Evolutionary conservation across 1,140 invertebrate species (phyloP).

Genomic region (Solenopsis invicta): DNA sequence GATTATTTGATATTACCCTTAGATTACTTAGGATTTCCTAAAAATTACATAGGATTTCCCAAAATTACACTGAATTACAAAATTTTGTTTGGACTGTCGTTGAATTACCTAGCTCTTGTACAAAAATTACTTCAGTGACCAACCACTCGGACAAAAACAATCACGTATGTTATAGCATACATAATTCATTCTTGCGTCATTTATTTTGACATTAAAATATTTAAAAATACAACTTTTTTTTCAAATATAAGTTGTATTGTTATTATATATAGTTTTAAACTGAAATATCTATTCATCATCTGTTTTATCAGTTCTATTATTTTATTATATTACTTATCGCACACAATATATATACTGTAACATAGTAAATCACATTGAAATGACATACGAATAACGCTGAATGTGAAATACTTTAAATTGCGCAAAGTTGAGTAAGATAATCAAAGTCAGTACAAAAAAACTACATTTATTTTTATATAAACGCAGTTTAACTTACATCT

Average conservation of each 20-base stretch:
- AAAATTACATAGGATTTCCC: too few relatives aligned
- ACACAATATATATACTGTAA: background rate
- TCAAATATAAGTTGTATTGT: background rate
- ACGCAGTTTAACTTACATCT: background rate
- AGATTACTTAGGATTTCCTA: too few relatives aligned
- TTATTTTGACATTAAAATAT: slow-evolving; percentile 8
- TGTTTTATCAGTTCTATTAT: too few relatives aligned
- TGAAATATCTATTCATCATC: background rate
- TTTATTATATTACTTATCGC: background rate
- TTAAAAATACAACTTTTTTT: slow-evolving; percentile 1
- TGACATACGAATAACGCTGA: too few relatives aligned
- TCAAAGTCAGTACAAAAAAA: background rate
- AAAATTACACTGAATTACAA: too few relatives aligned
- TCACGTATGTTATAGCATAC: background rate
- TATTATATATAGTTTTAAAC: background rate
- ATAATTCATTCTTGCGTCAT: background rate
- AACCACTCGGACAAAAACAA: too few relatives aligned
- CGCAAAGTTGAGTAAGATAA: background rate
- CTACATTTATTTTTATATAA: slow-evolving; percentile 8
- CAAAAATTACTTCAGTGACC: too few relatives aligned
- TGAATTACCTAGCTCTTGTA: too few relatives aligned
- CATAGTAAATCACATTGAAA: background rate
- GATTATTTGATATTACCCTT: too few relatives aligned
- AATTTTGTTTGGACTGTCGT: too few relatives aligned
- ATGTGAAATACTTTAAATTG: slow-evolving; percentile 6